These are phyloP conservation scores for Bovichtus variegatus DNA, from an alignment of 2,797 vertebrate species.

Conservation along the genomic window DNA sequence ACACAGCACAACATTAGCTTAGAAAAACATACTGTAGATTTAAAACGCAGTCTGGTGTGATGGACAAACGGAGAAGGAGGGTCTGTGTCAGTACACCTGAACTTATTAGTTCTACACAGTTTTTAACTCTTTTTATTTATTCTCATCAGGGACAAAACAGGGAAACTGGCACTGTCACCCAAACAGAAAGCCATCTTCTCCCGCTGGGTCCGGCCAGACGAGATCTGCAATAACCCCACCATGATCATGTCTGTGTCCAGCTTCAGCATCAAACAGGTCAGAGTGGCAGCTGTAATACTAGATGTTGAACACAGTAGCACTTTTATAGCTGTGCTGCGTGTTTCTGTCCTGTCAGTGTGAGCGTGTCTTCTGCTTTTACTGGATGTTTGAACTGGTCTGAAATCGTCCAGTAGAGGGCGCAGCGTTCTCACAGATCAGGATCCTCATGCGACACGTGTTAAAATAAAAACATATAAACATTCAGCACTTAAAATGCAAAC, in stretches of 20 bases:
- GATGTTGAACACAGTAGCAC: too few relatives aligned
- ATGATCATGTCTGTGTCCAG: conserved; percentile 99
- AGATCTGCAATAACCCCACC: conserved; percentile 94
- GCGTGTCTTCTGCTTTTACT: neutral
- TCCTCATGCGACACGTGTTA: neutral
- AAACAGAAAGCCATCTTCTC: conserved; percentile 97
- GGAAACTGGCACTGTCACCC: conserved; percentile 95
- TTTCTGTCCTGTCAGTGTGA: too few relatives aligned
- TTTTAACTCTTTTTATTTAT: neutral
- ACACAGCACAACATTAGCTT: too few relatives aligned
- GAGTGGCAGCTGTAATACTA: neutral
- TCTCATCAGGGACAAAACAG: conserved; percentile 90
- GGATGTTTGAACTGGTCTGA: neutral
- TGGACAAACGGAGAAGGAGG: neutral
- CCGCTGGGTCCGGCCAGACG: conserved; percentile 96
- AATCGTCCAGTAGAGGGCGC: conserved; percentile 42
- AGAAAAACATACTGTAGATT: too few relatives aligned
- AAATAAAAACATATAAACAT: neutral
- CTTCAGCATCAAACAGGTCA: conserved; percentile 99
- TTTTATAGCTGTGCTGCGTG: too few relatives aligned
- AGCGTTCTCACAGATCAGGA: neutral
- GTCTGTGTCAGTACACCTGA: neutral
- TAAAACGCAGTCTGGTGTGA: neutral
- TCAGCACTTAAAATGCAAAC: neutral
- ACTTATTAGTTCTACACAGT: neutral